Evolutionary conservation across 2,113 vertebrate species (phyloP), one percentile per base, ranked within the genome.

Genomic region (Parus major): DNA sequence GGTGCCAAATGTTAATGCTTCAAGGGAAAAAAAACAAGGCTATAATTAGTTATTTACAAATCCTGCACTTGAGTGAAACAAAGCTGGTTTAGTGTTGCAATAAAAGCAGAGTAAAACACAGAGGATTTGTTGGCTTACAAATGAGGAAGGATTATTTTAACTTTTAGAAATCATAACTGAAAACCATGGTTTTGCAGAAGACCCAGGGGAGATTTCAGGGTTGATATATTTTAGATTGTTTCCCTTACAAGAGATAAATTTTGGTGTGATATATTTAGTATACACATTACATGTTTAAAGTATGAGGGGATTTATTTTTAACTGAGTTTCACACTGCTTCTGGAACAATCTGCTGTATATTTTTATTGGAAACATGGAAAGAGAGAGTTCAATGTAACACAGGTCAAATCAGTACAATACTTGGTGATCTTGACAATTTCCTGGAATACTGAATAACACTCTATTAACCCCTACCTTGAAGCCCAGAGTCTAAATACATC

Each of bases 361-460:
- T 97, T 97, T 97, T 96, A 97, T 97, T 94, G 96, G 97, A 97
- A 97, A 90, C 97, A 91, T 76, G 91, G 97, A 96, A 95, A 83
- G 91, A 84, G 85, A 78, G 95, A 95, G 97, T 94, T 96, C 97
- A 89, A 16, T 75, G 73, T 84, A 93, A 85, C 91, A 39, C 76
- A 95, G 97, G 97, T 98, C 97, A 93, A 75, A 73, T 63, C 60
- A 87, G 92, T 95, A 71, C 82, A 80, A 90, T 75, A 78, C 95
- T 97, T 88, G 66, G 91, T 33, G 94, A 93, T 96, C 93, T 52
- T 94, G 97, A 96, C 97, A 68, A 93, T 95, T 97, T 97, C 97
- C 97, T 98, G 97, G 93, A 97, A 97, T 92, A 86, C 92, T 81
- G 65, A 93, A 82, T 73, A 95, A 84, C 95, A 95, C 68, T 94